These are phyloP conservation scores for Sebastes vulpes DNA, from an alignment of 2,797 vertebrate species.

Conservation along the genomic window DNA sequence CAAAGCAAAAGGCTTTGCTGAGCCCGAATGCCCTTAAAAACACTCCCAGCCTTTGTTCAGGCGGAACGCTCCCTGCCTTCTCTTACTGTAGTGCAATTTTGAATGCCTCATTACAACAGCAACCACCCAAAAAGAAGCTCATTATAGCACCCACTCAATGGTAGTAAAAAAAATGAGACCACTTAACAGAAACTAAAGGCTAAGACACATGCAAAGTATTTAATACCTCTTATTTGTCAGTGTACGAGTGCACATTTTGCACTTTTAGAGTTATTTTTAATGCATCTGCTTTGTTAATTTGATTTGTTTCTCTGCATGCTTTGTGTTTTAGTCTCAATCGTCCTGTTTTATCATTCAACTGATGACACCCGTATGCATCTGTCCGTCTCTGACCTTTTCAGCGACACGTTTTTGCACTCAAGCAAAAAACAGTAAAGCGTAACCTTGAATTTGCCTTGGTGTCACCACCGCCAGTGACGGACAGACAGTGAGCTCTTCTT, in stretches of 20 bases:
- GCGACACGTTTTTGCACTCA: background rate
- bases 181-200: background rate
- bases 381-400: background rate
- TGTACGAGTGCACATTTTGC: background rate
- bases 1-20: background rate
- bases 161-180: background rate
- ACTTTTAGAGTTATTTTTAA: background rate
- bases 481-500: conserved; percentile 33
- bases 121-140: background rate
- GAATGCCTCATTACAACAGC: conserved; percentile 30
- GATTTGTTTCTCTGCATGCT: background rate
- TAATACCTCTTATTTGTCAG: background rate
- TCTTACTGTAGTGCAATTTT: background rate
- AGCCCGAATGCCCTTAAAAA: background rate
- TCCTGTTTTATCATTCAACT: background rate
- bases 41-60: conserved; percentile 1
- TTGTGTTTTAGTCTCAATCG: background rate
- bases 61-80: background rate
- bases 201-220: background rate
- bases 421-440: background rate
- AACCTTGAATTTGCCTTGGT: conserved; percentile 31
- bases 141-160: background rate
- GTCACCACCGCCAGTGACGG: background rate
- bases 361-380: background rate
- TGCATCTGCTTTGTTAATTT: background rate